A percentile compares a stretch with the other conserved stretches of the same genome.
These are phyloP conservation scores for Ecliptopera silaceata DNA, from an alignment of 2,888 invertebrate species.

Conservation along the genomic window DNA sequence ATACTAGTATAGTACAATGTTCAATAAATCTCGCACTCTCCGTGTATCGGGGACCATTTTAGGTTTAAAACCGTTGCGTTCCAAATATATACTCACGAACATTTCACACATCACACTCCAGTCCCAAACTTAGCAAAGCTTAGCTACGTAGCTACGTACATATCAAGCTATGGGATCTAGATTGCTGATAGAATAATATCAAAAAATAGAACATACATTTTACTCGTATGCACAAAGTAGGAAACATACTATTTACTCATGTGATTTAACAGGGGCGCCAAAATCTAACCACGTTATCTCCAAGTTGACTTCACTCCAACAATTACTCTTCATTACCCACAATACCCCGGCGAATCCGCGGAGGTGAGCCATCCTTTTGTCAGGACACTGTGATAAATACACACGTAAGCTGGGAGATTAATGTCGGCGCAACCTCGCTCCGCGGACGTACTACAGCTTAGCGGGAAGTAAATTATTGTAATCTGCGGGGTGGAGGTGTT, in stretches of 20 bases:
- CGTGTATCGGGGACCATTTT: no score
- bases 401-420: constrained; percentile 48
- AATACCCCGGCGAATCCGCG: constrained; percentile 47
- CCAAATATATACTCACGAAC: no score
- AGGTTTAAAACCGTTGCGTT: no score
- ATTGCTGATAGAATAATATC: no score
- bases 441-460: constrained; percentile 27
- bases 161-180: no score
- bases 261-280: constrained; percentile 1
- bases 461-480: constrained; percentile 28
- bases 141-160: no score
- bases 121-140: no score
- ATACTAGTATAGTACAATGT: no score
- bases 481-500: constrained; percentile 21
- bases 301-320: constrained; percentile 44
- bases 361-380: constrained; percentile 50
- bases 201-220: not conserved
- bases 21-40: no score
- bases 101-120: no score
- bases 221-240: not conserved
- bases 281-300: constrained; percentile 36
- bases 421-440: constrained; percentile 37
- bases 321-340: constrained; percentile 56
- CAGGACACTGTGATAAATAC: constrained; percentile 50
- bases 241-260: not conserved